Conservation (phyloP, 2,113 vertebrate species). For the Leptobrachium ailaonicum region DNA sequence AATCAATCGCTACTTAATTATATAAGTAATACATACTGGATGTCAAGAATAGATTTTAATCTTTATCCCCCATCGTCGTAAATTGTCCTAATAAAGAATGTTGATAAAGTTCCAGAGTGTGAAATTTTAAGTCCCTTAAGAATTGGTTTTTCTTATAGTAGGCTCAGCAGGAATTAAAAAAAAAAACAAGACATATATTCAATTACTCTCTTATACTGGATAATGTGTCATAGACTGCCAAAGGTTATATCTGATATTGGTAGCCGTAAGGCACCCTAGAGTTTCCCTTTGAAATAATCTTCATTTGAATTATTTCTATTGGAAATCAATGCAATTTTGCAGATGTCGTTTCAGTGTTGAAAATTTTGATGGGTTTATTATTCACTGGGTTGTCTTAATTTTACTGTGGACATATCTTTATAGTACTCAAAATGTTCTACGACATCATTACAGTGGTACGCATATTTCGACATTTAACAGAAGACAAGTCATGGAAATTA, state of each 20-base stretch:
- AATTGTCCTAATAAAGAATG: not conserved
- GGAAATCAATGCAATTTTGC: slow-evolving; percentile 10
- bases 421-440: slow-evolving; percentile 13
- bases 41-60: not conserved
- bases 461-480: slow-evolving; percentile 9
- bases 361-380: slow-evolving; percentile 13
- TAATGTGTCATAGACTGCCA: not conserved
- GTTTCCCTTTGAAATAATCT: not conserved
- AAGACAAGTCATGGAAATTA: slow-evolving; percentile 1
- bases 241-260: not conserved
- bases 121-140: not conserved
- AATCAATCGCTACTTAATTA: too few species aligned
- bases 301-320: slow-evolving; percentile 7
- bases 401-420: slow-evolving; percentile 12
- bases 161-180: not conserved
- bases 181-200: not conserved
- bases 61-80: not conserved
- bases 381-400: slow-evolving; percentile 20
- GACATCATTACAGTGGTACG: slow-evolving; percentile 8
- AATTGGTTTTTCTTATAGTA: not conserved
- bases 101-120: not conserved
- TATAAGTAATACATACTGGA: not conserved
- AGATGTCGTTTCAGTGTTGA: slow-evolving; percentile 16
- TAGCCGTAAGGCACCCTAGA: not conserved
- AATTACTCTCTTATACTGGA: not conserved